These are phyloP conservation scores for Nemopilema nomurai DNA, from an alignment of 30 jellyfish, hydroid and myxozoan genomes.

Conservation along the genomic window DNA sequence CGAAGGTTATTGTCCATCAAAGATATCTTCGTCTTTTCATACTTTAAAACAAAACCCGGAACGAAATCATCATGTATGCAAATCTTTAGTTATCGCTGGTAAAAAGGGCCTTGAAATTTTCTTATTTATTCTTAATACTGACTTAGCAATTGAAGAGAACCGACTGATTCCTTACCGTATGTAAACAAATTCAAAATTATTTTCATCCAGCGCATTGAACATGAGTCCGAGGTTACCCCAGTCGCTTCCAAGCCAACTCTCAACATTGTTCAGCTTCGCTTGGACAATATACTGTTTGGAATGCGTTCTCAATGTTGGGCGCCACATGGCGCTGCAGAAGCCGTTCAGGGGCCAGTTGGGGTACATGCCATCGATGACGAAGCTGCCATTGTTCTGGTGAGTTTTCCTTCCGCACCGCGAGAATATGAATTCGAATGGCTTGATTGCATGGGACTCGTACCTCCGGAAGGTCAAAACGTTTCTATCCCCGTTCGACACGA, in stretches of 20 bases:
- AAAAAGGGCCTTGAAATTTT: no score
- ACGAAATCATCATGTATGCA: no score
- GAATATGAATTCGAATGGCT: slow-evolving; percentile 61
- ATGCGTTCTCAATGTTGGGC: slow-evolving; percentile 7
- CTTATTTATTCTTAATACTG: no score
- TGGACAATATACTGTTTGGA: slow-evolving; percentile 31
- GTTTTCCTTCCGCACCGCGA: slow-evolving; percentile 73
- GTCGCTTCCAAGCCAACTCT: slow-evolving; percentile 81
- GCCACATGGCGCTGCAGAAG: slow-evolving; percentile 57
- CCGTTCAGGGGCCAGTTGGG: slow-evolving; percentile 49
- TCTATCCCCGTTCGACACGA: slow-evolving; percentile 76
- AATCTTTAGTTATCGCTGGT: no score
- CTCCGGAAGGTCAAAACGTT: slow-evolving; percentile 76
- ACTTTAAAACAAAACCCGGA: no score
- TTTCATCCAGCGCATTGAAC: slow-evolving; percentile 66
- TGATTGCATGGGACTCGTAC: slow-evolving; percentile 39
- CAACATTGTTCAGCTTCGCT: slow-evolving; percentile 57
- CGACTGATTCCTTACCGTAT: slow-evolving; percentile 55
- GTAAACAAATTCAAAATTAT: slow-evolving; percentile 62
- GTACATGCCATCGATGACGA: slow-evolving; percentile 68
- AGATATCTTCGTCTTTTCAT: no score
- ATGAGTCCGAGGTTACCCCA: slow-evolving; percentile 77
- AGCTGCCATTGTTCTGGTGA: slow-evolving; percentile 65
- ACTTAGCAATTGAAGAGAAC: no score
- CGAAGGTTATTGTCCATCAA: no score